Evolutionary conservation across 2,797 vertebrate species (phyloP), one percentile per base, ranked within the genome.

Genomic region (Anguilla anguilla): DNA sequence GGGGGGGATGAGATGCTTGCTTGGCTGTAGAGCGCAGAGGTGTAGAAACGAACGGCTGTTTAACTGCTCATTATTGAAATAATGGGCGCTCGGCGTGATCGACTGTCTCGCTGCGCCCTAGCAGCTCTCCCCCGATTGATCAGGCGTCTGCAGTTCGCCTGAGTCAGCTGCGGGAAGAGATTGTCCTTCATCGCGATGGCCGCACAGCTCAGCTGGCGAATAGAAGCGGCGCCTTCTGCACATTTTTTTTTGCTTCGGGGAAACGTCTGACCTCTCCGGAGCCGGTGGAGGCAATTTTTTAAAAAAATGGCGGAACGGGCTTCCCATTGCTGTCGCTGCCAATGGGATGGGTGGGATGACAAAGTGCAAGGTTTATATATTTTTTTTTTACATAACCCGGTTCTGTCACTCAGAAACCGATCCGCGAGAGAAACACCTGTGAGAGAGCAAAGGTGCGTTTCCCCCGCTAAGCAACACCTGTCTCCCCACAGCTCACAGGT

Each of bases 41-140:
- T n/a, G 64, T n/a, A 6, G 28, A 67, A 67, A 67, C 6, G n/a
- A 28, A 1, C n/a, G 64, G 64, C 25, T 67, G 64, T n/a, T 67
- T 67, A 67, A 67, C 7, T 67, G 25, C 64, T 67, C 64, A 67
- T 67, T 67, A 67, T 67, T 67, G n/a, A 67, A 67, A n/a, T 67
- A 67, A 67, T n/a, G 64, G 64, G 64, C n/a, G 64, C 64, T 28
- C 7, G n/a, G 25, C 64, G 64, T 9, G 64, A 25, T 28, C n/a
- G 64, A 67, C 10, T 67, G 64, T 67, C 22, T 67, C 6, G 22
- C 64, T 28, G 64, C n/a, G 64, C 0, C 1, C 64, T 6, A 7
- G 64, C 64, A 7, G 64, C 22, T 67, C 10, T 25, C 59, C 64
- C 64, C 64, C 10, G 55, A 67, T 67, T 67, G 64, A 67, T 67